Evolutionary conservation across 2,888 invertebrate genomes (phyloP), one percentile per base, ranked within the genome.

Genomic region (Oscheius myriophilus): DNA sequence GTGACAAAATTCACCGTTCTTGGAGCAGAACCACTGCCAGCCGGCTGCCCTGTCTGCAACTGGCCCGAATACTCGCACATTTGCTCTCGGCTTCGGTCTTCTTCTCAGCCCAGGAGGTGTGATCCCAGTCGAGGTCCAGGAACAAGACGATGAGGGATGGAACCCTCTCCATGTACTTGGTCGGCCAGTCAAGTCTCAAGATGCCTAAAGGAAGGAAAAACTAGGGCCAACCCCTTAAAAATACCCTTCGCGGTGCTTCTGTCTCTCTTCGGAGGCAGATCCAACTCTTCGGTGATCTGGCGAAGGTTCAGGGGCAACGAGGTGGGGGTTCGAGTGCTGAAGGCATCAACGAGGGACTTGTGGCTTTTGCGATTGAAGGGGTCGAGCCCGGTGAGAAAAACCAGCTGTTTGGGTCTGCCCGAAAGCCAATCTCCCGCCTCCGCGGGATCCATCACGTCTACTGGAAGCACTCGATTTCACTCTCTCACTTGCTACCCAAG

Each of bases 41-140:
- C 25, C 71, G 63, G 1, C 76, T 75, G 39, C 71, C 75, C 42
- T 71, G 69, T 41, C 75, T 59, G n/a, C 69, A 33, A n/a, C 66
- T 63, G 1, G 69, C 69, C 23, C 79, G 42, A n/a, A 80, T 69
- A 64, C 80, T 80, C 14, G 70, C 75, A 18, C 75, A 70, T 65
- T 79, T 79, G 39, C 79, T 78, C 11, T 94, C 93, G 88, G 95
- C 96, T 87, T 96, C 96, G 82, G 93, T 92, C 86, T 94, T 93
- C 87, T 93, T 95, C 80, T 96, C 96, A 11, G 92, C 66, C 96
- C 96, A 97, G 75, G 92, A 91, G 0, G 91, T 90, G 88, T 96
- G 96, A 87, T 94, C 93, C 97, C 97, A 98, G 88, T 97, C 96
- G 86, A 97, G 91, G 85, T 98, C 96, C 87, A 93, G 94, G 88